Conservation (phyloP, 2,113 vertebrate species). For the Equus quagga region DNA sequence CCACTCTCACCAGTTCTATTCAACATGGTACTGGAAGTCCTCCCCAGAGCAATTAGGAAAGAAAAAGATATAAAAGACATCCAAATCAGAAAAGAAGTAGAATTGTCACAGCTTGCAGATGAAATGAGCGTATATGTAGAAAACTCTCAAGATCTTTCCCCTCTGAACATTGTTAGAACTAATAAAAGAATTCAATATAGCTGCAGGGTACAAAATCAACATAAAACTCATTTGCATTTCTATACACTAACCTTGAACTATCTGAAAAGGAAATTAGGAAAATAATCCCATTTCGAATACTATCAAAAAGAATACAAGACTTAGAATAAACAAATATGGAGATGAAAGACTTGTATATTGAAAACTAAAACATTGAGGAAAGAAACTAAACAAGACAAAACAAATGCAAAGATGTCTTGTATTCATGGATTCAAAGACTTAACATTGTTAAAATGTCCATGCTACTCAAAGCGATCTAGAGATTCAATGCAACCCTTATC, state of each 20-base stretch:
- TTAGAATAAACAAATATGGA: not conserved
- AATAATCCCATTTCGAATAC: not conserved
- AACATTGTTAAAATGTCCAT: not conserved
- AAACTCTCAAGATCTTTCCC: not conserved
- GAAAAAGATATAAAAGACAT: not conserved
- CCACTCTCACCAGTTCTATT: not conserved
- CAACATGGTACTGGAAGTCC: not conserved
- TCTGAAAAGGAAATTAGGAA: not conserved
- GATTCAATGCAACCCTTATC: not conserved
- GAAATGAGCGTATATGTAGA: not conserved
- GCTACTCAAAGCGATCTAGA: not conserved
- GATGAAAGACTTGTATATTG: not conserved
- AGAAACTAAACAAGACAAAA: not conserved
- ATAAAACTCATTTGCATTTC: not conserved
- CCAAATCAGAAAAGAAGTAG: not conserved
- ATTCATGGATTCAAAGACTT: not conserved
- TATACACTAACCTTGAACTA: not conserved
- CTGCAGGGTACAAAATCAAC: not conserved
- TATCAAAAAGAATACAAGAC: not conserved
- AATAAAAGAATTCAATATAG: not conserved
- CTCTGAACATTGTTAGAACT: not conserved
- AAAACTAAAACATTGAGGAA: not conserved
- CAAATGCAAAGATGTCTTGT: not conserved
- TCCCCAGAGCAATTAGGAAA: not conserved
- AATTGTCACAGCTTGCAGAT: not conserved